Percentiles rank a stretch among this genome's conserved stretches.
Evolutionary conservation across 2,888 invertebrate genomes (phyloP).

Genomic region (Pandemis corylana): DNA sequence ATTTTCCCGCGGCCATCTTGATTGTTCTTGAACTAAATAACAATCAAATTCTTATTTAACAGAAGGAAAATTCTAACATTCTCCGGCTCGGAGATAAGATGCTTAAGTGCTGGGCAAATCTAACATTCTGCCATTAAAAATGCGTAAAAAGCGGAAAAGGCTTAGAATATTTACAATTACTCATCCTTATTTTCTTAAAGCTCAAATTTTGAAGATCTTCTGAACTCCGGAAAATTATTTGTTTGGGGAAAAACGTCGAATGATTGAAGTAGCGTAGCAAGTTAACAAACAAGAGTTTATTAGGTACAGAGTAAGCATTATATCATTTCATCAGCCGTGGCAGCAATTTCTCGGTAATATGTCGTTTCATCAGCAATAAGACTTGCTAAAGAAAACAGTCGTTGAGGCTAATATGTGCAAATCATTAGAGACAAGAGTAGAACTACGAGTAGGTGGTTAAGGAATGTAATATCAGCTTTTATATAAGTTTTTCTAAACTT

Average conservation of each 20-base stretch:
- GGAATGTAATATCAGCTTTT: too few relatives aligned
- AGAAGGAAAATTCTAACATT: not conserved
- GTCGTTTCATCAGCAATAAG: not conserved
- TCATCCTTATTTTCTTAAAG: not conserved
- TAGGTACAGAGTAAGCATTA: not conserved
- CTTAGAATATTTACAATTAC: slow-evolving; percentile 12
- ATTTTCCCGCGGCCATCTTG: not conserved
- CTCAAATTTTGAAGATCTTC: not conserved
- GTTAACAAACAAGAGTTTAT: not conserved
- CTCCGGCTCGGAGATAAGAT: not conserved
- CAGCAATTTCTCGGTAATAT: not conserved
- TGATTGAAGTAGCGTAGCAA: not conserved
- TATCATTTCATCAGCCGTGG: not conserved
- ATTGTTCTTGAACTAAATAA: not conserved
- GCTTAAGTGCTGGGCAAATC: slow-evolving; percentile 14
- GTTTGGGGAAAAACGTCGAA: not conserved
- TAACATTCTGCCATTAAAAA: slow-evolving; percentile 13
- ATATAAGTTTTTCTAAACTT: too few relatives aligned
- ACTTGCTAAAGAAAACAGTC: too few relatives aligned
- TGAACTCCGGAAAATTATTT: not conserved
- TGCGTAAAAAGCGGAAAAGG: slow-evolving; percentile 9
- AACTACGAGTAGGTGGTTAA: too few relatives aligned
- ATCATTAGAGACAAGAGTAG: too few relatives aligned
- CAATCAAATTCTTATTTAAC: slow-evolving; percentile 3
- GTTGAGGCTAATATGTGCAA: too few relatives aligned